Evolutionary conservation across 2,797 vertebrate genomes (phyloP).

Genomic region (Sebastiscus tertius): DNA sequence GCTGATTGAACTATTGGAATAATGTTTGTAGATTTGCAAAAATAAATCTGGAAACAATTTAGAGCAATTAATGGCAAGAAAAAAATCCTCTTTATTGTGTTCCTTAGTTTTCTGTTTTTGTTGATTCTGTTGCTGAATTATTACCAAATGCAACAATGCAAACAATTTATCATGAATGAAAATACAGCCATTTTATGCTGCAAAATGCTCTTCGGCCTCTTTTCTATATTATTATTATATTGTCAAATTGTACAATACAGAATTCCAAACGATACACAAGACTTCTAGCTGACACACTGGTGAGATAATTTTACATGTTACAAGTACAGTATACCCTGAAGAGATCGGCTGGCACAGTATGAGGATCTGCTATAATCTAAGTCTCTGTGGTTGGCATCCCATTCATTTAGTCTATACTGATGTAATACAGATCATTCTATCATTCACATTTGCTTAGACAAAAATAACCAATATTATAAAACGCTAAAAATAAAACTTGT

Average conservation of each 20-base stretch:
- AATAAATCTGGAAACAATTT: neutral
- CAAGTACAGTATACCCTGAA: slow-evolving; percentile 46
- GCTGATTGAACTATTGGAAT: neutral
- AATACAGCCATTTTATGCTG: neutral
- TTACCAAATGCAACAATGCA: neutral
- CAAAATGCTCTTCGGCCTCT: neutral
- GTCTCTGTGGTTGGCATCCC: slow-evolving; percentile 26
- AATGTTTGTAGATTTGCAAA: neutral
- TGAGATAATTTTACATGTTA: slow-evolving; percentile 24
- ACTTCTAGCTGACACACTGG: slow-evolving; percentile 24
- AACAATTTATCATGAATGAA: neutral
- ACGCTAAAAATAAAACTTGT: slow-evolving; percentile 26
- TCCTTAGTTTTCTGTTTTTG: neutral
- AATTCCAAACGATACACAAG: slow-evolving; percentile 29
- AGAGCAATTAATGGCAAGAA: neutral
- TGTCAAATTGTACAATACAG: slow-evolving; percentile 29
- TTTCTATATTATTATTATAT: slow-evolving; percentile 6
- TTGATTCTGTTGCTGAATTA: neutral
- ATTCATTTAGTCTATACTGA: slow-evolving; percentile 44
- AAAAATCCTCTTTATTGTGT: neutral
- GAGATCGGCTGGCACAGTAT: slow-evolving; percentile 26
- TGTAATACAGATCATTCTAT: slow-evolving; percentile 30
- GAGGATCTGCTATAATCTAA: slow-evolving; percentile 37
- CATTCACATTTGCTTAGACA: slow-evolving; percentile 18
- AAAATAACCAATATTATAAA: slow-evolving; percentile 33